Evolutionary conservation across 2,888 invertebrate species (phyloP).

Genomic region (Dicycla oo): DNA sequence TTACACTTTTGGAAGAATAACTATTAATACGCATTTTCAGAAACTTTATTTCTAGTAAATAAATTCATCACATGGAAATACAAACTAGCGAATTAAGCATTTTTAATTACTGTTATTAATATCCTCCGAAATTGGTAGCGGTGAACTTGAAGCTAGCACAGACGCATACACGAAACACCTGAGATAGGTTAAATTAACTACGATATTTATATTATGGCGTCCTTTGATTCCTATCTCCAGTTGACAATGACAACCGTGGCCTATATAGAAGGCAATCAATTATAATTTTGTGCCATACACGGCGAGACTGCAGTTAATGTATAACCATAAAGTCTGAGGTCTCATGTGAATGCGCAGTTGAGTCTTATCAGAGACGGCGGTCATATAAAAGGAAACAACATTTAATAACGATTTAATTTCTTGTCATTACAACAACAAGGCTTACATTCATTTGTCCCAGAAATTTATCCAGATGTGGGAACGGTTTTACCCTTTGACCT

Average conservation of each 20-base stretch:
- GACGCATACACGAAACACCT: slow-evolving; percentile 12
- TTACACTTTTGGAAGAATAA: slow-evolving; percentile 31
- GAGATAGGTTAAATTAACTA: slow-evolving; percentile 16
- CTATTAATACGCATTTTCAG: slow-evolving; percentile 9
- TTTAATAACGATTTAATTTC: slow-evolving; percentile 74
- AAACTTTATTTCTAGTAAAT: slow-evolving; percentile 9
- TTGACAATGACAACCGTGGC: slow-evolving; percentile 78
- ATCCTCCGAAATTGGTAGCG: neutral
- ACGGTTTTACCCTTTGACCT: slow-evolving; percentile 83
- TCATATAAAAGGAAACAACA: slow-evolving; percentile 79
- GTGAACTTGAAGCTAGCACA: slow-evolving; percentile 6
- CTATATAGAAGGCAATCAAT: slow-evolving; percentile 81
- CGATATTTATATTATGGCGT: slow-evolving; percentile 56
- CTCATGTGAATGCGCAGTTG: slow-evolving; percentile 73
- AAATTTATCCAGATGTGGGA: slow-evolving; percentile 76
- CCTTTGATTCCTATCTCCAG: slow-evolving; percentile 79
- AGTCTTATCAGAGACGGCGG: slow-evolving; percentile 82
- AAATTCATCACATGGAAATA: slow-evolving; percentile 3
- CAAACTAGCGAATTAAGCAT: neutral
- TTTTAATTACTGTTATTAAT: slow-evolving; percentile 24
- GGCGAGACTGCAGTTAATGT: slow-evolving; percentile 78
- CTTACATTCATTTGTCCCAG: slow-evolving; percentile 74
- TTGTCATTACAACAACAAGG: slow-evolving; percentile 75
- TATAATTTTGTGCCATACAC: slow-evolving; percentile 81
- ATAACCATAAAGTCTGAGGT: slow-evolving; percentile 74